Evolutionary conservation across 2,888 invertebrate genomes (phyloP).

Genomic region (Drosophila tripunctata): DNA sequence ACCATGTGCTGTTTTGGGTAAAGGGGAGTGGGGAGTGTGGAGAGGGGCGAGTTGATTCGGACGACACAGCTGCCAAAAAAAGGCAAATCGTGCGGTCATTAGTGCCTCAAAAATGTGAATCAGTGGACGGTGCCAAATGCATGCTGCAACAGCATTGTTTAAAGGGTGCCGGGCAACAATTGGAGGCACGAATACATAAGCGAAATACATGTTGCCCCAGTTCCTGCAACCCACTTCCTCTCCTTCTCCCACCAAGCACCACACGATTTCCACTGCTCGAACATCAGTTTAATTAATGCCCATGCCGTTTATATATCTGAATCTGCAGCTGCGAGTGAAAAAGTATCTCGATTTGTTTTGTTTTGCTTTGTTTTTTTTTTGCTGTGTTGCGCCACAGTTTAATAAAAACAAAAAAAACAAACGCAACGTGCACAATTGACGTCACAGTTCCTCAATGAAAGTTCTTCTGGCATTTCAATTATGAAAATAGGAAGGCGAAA

Average conservation of each 20-base stretch:
- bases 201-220: not conserved
- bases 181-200: conserved; percentile 19
- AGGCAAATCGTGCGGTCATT: conserved; percentile 59
- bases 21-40: no score
- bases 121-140: conserved; percentile 5
- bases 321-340: conserved; percentile 65
- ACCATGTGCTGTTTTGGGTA: no score
- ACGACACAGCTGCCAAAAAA: conserved; percentile 63
- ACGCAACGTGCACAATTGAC: conserved; percentile 63
- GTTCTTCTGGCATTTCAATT: conserved; percentile 29
- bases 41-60: no score
- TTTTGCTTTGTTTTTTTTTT: conserved; percentile 23
- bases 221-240: no score
- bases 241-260: not conserved
- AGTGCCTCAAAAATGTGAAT: conserved; percentile 46
- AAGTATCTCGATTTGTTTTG: conserved; percentile 65
- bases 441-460: conserved; percentile 49
- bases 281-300: conserved; percentile 68
- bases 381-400: conserved; percentile 60
- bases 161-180: conserved; percentile 21
- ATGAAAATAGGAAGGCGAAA: conserved; percentile 1
- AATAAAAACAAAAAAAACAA: conserved; percentile 27
- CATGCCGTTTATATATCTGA: conserved; percentile 32
- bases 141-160: conserved; percentile 11
- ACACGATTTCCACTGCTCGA: no score